Evolutionary conservation across 2,888 invertebrate genomes (phyloP).

Genomic region (Seira sanloemensis): DNA sequence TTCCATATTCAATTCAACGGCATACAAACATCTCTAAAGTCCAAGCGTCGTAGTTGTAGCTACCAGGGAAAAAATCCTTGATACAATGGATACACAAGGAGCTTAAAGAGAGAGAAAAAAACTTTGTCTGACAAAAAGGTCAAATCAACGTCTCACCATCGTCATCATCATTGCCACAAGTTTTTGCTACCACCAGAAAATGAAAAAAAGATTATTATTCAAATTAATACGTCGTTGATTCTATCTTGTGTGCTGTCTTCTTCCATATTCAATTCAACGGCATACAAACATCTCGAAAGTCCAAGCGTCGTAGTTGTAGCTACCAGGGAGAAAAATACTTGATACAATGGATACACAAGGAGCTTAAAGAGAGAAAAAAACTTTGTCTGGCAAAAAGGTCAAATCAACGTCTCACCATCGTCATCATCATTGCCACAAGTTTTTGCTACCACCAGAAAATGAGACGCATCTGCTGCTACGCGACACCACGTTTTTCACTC

Average conservation of each 20-base stretch:
- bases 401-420: slow-evolving; percentile 22
- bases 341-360: neutral
- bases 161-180: slow-evolving; percentile 21
- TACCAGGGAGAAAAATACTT: neutral
- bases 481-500: slow-evolving; percentile 10
- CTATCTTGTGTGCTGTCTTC: neutral
- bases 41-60: too few species aligned
- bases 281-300: too few species aligned
- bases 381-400: slow-evolving; percentile 31
- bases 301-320: too few species aligned
- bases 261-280: neutral
- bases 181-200: slow-evolving; percentile 22
- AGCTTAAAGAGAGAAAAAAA: neutral
- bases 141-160: slow-evolving; percentile 26
- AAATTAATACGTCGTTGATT: slow-evolving; percentile 53
- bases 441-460: slow-evolving; percentile 22
- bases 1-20: neutral
- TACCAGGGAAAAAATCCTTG: neutral
- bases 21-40: too few species aligned
- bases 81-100: neutral
- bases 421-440: slow-evolving; percentile 23
- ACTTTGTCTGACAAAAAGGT: slow-evolving; percentile 26
- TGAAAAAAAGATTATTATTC: slow-evolving; percentile 50
- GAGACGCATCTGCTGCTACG: slow-evolving; percentile 27
- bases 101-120: neutral